phyloP scores from a whole-genome alignment of 2,113 vertebrate genomes.

The Acinonyx jubatus region DNA sequence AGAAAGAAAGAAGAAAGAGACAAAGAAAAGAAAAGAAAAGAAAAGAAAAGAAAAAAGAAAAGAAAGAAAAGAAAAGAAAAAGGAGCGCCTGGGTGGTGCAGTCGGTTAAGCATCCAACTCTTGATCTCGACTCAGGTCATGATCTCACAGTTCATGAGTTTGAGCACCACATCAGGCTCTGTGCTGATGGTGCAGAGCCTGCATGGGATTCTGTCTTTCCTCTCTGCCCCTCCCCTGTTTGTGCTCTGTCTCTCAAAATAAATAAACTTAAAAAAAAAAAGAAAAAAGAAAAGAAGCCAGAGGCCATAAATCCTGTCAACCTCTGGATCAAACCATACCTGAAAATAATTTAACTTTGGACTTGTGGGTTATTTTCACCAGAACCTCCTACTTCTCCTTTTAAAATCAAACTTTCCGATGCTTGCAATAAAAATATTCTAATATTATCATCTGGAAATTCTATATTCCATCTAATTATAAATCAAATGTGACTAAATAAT shows the following conservation, averaged over 20 bases:
- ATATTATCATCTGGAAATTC: neutral
- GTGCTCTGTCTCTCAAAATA: neutral
- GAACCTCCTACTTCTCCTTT: neutral
- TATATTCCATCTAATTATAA: neutral
- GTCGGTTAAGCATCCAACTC: too few species aligned
- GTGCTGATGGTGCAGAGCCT: too few species aligned
- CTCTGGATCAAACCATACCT: neutral
- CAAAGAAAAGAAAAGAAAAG: too few species aligned
- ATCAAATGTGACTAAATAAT: neutral
- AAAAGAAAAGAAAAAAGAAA: too few species aligned
- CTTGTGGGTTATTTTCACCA: neutral
- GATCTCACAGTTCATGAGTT: too few species aligned
- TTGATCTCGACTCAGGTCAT: too few species aligned
- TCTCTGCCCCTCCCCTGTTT: too few species aligned
- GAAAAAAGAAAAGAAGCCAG: neutral
- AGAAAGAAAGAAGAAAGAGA: too few species aligned
- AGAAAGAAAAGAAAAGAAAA: neutral
- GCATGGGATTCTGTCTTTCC: too few species aligned
- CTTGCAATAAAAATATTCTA: slow-evolving; percentile 16
- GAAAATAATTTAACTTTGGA: neutral
- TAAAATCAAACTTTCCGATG: neutral
- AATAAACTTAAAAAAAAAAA: neutral
- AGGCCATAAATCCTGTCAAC: neutral
- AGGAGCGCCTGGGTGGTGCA: too few species aligned
- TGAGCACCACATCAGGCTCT: too few species aligned